Evolutionary conservation across 2,113 vertebrate genomes (phyloP), one percentile per base, ranked within the genome.

Genomic region (Mola mola): DNA sequence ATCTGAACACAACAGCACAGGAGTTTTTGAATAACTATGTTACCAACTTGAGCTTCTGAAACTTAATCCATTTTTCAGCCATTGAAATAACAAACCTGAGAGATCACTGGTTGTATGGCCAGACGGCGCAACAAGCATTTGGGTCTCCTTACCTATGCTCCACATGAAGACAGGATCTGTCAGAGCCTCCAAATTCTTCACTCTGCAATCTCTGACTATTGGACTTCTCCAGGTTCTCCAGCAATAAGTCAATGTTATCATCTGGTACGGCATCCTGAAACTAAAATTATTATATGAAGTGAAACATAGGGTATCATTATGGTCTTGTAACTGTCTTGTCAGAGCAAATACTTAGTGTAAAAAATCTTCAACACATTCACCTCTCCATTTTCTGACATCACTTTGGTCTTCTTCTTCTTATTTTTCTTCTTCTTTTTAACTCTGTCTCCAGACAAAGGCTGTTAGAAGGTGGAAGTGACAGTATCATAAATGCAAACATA

Each of bases 321-420:
- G 9, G 2, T 29, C 28, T 29, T 7, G 28, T 29, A 7, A 7
- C 28, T 7, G 28, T 29, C 9, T 29, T n/a, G n/a, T n/a, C n/a
- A n/a, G n/a, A n/a, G n/a, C n/a, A n/a, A n/a, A n/a, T n/a, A n/a
- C n/a, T n/a, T n/a, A n/a, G n/a, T n/a, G n/a, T n/a, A n/a, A n/a
- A n/a, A n/a, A n/a, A n/a, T n/a, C 21, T 8, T 11, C 3, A 33
- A 43, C 1, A 48, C 19, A 57, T 15, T 1, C 91, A 98, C 96
- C 92, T 73, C 74, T 69, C 70, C 11, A 16, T 93, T 92, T 49
- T 84, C 90, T 33, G 90, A 0, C 0, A 75, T 8, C 1, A 42
- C 94, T 44, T 87, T 93, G 78, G 93, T 94, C 83, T 92, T 98
- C 88, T 92, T 98, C 88, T 96, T 98, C 89, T 95, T 99, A 77